A percentile compares a stretch with the other conserved stretches of the same genome.
phyloP scores from a whole-genome alignment of 2,888 invertebrate species.

The Schizaphis graminum region DNA sequence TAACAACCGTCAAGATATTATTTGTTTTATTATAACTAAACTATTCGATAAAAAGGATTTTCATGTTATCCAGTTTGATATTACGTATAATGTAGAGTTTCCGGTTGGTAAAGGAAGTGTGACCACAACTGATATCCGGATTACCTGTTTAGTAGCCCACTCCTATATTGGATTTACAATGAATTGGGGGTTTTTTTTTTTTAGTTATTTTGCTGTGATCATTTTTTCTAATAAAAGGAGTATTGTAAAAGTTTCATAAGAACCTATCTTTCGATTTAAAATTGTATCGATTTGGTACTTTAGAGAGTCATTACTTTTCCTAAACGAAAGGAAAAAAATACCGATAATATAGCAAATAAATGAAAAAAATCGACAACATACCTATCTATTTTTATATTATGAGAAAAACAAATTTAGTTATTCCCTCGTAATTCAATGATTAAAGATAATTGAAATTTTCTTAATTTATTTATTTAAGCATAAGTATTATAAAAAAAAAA shows the following conservation, averaged over 20 bases:
- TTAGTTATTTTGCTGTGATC: neutral
- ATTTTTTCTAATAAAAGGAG: neutral
- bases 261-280: constrained; percentile 15
- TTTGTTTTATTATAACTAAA: neutral
- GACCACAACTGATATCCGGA: constrained; percentile 32
- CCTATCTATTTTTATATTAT: neutral
- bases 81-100: neutral
- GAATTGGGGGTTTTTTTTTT: neutral
- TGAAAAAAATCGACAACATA: neutral
- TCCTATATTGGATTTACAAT: neutral
- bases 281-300: neutral
- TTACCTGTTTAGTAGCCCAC: constrained; percentile 27
- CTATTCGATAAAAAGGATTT: constrained; percentile 20
- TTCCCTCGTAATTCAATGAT: neutral
- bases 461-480: neutral
- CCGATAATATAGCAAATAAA: neutral
- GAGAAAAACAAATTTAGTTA: neutral
- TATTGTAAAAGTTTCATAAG: constrained; percentile 29
- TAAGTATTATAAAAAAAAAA: neutral
- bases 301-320: neutral
- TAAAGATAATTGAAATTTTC: neutral
- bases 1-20: neutral
- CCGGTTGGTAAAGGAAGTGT: neutral
- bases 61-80: neutral
- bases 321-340: neutral